Evolutionary conservation across 2,113 vertebrate genomes (phyloP).

Genomic region (Salvelinus namaycush): DNA sequence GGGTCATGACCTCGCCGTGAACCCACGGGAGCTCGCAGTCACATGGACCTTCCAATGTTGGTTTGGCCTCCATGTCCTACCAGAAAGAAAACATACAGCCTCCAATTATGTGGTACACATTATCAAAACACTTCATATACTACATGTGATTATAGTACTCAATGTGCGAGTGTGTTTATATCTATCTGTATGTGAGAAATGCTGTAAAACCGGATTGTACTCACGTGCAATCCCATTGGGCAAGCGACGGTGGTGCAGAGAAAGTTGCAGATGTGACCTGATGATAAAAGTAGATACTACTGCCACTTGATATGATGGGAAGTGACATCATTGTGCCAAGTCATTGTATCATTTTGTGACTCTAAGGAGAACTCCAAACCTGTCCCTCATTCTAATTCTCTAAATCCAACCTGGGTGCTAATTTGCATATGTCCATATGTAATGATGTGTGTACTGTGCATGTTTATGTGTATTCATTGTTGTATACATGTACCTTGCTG

Average conservation of each 20-base stretch:
- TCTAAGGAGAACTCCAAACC: no score
- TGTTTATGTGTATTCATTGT: no score
- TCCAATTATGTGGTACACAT: no score
- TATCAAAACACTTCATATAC: no score
- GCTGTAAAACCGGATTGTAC: slow-evolving; percentile 43
- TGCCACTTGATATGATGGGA: no score
- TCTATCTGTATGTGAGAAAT: slow-evolving; percentile 34
- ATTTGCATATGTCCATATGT: no score
- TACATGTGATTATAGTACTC: neutral
- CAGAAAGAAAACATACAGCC: slow-evolving; percentile 46
- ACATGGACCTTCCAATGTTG: slow-evolving; percentile 45
- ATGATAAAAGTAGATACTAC: slow-evolving; percentile 15
- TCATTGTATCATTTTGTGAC: neutral
- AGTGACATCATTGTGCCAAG: neutral
- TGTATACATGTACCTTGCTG: neutral
- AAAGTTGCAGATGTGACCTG: slow-evolving; percentile 30
- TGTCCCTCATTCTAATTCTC: no score
- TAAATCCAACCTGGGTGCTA: no score
- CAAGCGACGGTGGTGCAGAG: slow-evolving; percentile 21
- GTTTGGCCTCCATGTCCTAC: slow-evolving; percentile 46
- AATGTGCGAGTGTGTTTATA: slow-evolving; percentile 13
- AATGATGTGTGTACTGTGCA: no score
- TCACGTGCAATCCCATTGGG: neutral
- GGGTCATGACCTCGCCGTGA: slow-evolving; percentile 59
- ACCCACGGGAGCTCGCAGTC: slow-evolving; percentile 23